These are phyloP conservation scores for Mobula birostris DNA, from an alignment of 2,113 vertebrate species.

Conservation along the genomic window DNA sequence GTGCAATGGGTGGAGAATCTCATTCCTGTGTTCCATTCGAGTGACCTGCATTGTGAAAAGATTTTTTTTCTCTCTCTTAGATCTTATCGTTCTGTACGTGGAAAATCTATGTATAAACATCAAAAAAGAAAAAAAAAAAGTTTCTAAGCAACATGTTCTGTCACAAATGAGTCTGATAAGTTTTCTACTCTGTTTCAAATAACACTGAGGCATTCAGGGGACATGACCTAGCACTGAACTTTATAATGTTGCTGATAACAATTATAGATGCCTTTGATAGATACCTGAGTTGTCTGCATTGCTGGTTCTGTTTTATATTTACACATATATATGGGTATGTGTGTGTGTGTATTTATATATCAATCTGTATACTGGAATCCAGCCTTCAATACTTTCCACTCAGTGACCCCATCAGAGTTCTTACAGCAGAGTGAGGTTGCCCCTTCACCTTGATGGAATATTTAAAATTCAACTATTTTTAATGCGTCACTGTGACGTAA, in stretches of 20 bases:
- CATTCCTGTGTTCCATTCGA: constrained; percentile 52
- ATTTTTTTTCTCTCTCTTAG: constrained; percentile 41
- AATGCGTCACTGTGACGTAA: not conserved
- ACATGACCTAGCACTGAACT: constrained; percentile 34
- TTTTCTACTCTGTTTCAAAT: constrained; percentile 47
- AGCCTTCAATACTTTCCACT: not conserved
- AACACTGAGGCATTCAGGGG: constrained; percentile 31
- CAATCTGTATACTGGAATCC: not conserved
- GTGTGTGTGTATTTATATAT: not conserved
- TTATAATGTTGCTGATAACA: constrained; percentile 31
- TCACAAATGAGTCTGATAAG: constrained; percentile 47
- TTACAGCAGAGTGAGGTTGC: not conserved
- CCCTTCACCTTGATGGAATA: not conserved
- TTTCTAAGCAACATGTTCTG: constrained; percentile 46
- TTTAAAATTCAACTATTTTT: not conserved
- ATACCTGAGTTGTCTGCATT: constrained; percentile 24
- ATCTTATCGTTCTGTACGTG: constrained; percentile 54
- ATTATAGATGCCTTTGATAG: constrained; percentile 11
- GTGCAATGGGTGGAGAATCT: constrained; percentile 50
- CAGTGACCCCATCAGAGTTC: not conserved
- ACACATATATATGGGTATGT: constrained; percentile 3
- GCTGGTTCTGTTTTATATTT: not conserved
- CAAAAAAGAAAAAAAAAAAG: constrained; percentile 41
- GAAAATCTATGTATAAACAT: constrained; percentile 43
- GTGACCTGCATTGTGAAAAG: constrained; percentile 48